phyloP scores from a whole-genome alignment of 2,113 vertebrate species.

The Pseudorasbora parva region DNA sequence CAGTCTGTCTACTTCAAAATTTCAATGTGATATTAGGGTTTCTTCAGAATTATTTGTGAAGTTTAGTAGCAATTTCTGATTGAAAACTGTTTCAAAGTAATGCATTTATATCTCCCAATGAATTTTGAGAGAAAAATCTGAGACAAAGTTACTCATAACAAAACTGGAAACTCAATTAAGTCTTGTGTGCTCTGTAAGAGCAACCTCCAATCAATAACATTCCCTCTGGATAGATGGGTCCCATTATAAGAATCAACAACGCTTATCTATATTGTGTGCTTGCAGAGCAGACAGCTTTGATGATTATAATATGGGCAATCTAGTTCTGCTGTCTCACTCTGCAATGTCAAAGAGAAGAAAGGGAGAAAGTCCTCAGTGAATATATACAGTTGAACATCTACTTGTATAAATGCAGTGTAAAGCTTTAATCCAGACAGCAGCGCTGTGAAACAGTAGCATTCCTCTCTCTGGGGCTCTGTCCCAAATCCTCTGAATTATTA shows the following conservation, averaged over 20 bases:
- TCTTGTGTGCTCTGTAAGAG: neutral
- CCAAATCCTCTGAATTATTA: conserved; percentile 50
- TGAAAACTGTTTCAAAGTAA: neutral
- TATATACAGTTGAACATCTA: neutral
- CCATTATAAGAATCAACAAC: neutral
- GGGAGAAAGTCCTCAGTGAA: neutral
- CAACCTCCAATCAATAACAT: neutral
- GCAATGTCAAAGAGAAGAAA: neutral
- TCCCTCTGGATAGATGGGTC: neutral
- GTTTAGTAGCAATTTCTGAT: neutral
- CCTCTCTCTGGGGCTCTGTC: conserved; percentile 31
- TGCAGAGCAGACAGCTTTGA: neutral
- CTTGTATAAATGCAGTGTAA: neutral
- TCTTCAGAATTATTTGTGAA: neutral
- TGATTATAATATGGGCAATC: neutral
- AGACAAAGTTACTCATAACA: neutral
- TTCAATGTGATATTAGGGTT: too few species aligned
- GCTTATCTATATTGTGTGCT: neutral
- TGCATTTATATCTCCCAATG: neutral
- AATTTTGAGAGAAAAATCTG: neutral
- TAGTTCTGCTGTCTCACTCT: conserved; percentile 7
- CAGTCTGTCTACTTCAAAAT: too few species aligned
- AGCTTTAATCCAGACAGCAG: conserved; percentile 6
- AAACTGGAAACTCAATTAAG: neutral
- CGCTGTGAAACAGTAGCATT: conserved; percentile 27